Evolutionary conservation across 2,797 vertebrate genomes (phyloP).

Genomic region (Cuculus canorus): DNA sequence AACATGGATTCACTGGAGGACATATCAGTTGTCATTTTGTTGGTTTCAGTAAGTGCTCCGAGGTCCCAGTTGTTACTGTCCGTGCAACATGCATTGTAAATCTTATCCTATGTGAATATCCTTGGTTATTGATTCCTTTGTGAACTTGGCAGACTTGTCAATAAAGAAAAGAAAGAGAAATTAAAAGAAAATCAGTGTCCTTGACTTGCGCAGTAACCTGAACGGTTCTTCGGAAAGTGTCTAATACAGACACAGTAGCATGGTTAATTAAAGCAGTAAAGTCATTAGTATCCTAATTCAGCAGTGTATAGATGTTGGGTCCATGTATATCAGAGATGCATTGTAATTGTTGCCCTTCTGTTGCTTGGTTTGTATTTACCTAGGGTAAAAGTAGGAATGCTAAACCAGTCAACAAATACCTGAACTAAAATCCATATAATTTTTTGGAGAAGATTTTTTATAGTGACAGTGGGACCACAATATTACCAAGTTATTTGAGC

Average conservation of each 20-base stretch:
- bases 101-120: slow-evolving; percentile 54
- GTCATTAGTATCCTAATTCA: slow-evolving; percentile 49
- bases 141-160: slow-evolving; percentile 53
- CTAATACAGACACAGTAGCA: not conserved
- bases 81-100: slow-evolving; percentile 57
- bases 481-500: not conserved
- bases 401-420: not conserved
- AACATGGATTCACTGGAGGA: slow-evolving; percentile 64
- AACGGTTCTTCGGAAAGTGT: slow-evolving; percentile 44
- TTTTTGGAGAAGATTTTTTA: not conserved
- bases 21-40: slow-evolving; percentile 68
- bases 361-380: not conserved
- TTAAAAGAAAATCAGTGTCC: slow-evolving; percentile 39
- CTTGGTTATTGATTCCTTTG: slow-evolving; percentile 56
- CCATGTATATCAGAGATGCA: not conserved
- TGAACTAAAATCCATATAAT: not conserved
- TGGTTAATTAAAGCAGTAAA: slow-evolving; percentile 55
- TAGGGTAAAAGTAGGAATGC: not conserved
- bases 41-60: slow-evolving; percentile 62
- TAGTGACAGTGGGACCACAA: not conserved
- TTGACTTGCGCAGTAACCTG: slow-evolving; percentile 41
- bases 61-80: slow-evolving; percentile 58
- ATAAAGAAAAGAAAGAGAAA: not conserved
- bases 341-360: not conserved
- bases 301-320: not conserved